A percentile compares a stretch with the other conserved stretches of the same genome.
Evolutionary conservation across 2,113 vertebrate species (phyloP).

Genomic region (Sceloporus tristichus): DNA sequence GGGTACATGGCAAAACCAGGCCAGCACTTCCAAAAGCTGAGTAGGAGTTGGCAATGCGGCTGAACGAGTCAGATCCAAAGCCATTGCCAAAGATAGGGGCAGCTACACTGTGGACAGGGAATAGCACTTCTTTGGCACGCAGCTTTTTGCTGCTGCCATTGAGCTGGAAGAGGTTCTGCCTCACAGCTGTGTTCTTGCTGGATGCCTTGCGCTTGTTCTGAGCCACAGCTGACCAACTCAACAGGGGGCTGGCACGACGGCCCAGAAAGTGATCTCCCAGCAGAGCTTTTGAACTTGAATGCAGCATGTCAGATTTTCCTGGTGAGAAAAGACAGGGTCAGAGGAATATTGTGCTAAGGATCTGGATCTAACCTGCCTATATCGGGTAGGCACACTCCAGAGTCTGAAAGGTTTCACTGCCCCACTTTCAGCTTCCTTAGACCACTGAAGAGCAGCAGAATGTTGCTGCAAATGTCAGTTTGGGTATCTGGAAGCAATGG

Average conservation of each 20-base stretch:
- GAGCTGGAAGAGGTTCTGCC: conserved; percentile 89
- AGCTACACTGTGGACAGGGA: conserved; percentile 77
- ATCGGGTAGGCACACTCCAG: too few relatives aligned
- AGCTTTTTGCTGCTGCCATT: conserved; percentile 85
- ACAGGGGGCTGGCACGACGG: conserved; percentile 75
- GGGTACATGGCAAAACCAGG: conserved; percentile 77
- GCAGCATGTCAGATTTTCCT: conserved; percentile 86
- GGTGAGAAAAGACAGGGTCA: conserved; percentile 26
- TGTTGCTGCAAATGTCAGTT: too few relatives aligned
- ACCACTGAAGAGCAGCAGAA: too few relatives aligned
- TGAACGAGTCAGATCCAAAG: conserved; percentile 94
- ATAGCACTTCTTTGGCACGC: conserved; percentile 83
- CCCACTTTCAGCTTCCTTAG: too few relatives aligned
- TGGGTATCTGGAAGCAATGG: too few relatives aligned
- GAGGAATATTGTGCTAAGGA: conserved; percentile 4
- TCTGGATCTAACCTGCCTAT: background rate
- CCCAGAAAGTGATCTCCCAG: conserved; percentile 79
- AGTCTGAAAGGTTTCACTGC: too few relatives aligned
- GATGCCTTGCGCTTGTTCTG: conserved; percentile 84
- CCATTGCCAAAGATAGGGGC: conserved; percentile 90
- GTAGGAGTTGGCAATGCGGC: conserved; percentile 95
- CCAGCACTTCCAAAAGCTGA: conserved; percentile 83
- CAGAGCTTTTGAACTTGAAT: conserved; percentile 83
- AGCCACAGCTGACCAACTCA: conserved; percentile 85
- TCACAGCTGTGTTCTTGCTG: conserved; percentile 74